Percentiles rank a stretch among this genome's conserved stretches.
Evolutionary conservation across 2,888 invertebrate genomes (phyloP).

Genomic region (Andrena dorsata): DNA sequence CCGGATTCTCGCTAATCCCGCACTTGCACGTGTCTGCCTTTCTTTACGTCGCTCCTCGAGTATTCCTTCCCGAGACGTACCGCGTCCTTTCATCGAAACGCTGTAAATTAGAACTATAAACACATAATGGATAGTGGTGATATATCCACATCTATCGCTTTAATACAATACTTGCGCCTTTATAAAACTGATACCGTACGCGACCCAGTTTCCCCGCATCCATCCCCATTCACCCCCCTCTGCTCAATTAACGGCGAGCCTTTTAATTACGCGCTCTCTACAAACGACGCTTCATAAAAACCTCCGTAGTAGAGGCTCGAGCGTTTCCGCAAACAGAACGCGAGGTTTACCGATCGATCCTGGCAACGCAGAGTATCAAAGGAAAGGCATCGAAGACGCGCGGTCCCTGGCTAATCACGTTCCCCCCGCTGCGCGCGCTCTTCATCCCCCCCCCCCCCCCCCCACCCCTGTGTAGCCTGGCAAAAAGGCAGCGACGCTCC

Average conservation of each 20-base stretch:
- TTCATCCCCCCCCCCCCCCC: slow-evolving; percentile 15
- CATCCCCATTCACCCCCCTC: not conserved
- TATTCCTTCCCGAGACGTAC: not conserved
- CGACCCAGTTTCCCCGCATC: no score
- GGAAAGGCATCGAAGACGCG: slow-evolving; percentile 24
- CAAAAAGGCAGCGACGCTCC: slow-evolving; percentile 38
- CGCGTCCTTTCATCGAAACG: not conserved
- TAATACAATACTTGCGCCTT: no score
- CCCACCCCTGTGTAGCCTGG: slow-evolving; percentile 9
- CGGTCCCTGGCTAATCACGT: slow-evolving; percentile 29
- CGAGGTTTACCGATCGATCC: slow-evolving; percentile 18
- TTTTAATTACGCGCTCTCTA: slow-evolving; percentile 14
- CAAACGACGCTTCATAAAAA: slow-evolving; percentile 28
- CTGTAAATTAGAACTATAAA: no score
- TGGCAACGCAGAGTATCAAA: slow-evolving; percentile 4
- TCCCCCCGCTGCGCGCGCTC: not conserved
- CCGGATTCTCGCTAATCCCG: slow-evolving; percentile 50
- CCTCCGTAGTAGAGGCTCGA: not conserved
- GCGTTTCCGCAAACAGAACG: slow-evolving; percentile 16
- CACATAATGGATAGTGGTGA: no score
- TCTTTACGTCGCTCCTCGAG: not conserved
- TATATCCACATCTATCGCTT: no score
- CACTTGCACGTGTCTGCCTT: slow-evolving; percentile 2
- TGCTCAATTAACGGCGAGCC: not conserved
- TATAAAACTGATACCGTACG: no score